Percentiles rank a stretch among this genome's conserved stretches.
Evolutionary conservation across 2,797 vertebrate genomes (phyloP).

Genomic region (Ctenosaura bakeri): DNA sequence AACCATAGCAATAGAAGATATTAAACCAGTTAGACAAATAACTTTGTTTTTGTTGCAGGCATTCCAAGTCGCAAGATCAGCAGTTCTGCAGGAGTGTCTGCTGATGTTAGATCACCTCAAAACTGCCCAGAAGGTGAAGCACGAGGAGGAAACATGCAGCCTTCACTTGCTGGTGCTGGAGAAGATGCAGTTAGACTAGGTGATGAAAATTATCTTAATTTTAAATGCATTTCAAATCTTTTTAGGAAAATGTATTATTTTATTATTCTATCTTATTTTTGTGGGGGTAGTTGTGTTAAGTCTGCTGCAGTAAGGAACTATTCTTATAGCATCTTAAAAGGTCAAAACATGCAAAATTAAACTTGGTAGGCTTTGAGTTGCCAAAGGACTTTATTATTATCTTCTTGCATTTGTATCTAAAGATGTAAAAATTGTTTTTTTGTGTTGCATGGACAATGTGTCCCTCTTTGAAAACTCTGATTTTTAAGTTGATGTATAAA

Average conservation of each 20-base stretch:
- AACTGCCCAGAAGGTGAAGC: constrained; percentile 84
- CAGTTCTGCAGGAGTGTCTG: constrained; percentile 69
- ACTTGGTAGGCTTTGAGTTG: not conserved
- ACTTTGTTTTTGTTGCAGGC: constrained; percentile 76
- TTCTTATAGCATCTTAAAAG: not conserved
- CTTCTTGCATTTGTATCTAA: not conserved
- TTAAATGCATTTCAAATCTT: not conserved
- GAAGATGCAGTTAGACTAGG: constrained; percentile 87
- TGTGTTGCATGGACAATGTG: not conserved
- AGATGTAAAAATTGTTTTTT: not conserved
- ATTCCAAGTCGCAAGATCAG: constrained; percentile 91
- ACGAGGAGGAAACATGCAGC: constrained; percentile 79
- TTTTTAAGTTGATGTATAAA: not conserved
- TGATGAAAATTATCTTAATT: constrained; percentile 70
- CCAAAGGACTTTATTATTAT: not conserved
- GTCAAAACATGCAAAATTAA: not conserved
- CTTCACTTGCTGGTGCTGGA: constrained; percentile 82
- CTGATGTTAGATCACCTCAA: constrained; percentile 83
- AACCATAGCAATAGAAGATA: not conserved
- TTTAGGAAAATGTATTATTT: not conserved
- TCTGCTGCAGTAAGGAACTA: not conserved
- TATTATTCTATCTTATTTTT: not conserved
- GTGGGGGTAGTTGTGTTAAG: not conserved
- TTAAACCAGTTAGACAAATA: not conserved
- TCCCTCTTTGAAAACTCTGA: not conserved